These are phyloP conservation scores for Bufotes viridis DNA, from an alignment of 2,797 vertebrate genomes.

Conservation along the genomic window DNA sequence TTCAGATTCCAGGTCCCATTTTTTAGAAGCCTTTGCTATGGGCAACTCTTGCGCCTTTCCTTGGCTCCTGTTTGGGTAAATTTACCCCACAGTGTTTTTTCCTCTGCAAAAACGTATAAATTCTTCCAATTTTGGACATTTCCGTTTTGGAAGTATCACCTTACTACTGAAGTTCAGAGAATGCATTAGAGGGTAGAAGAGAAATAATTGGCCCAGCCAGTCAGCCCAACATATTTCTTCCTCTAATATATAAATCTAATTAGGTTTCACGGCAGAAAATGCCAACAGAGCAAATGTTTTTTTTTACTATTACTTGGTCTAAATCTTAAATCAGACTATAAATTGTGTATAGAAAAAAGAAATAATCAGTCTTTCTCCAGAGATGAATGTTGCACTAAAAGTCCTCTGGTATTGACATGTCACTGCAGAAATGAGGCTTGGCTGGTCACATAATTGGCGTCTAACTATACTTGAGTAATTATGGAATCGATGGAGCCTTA, in stretches of 20 bases:
- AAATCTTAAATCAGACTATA: constrained; percentile 18
- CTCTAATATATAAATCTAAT: constrained; percentile 37
- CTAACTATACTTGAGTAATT: constrained; percentile 51
- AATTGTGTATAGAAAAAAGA: constrained; percentile 22
- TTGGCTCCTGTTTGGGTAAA: neutral
- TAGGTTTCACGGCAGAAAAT: constrained; percentile 27
- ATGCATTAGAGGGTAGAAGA: neutral
- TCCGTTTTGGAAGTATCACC: neutral
- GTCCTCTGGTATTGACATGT: constrained; percentile 22
- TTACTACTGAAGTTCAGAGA: neutral
- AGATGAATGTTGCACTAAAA: neutral
- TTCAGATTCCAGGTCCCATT: neutral
- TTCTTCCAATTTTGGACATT: neutral
- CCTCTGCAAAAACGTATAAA: neutral
- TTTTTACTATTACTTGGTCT: neutral
- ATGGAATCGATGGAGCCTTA: constrained; percentile 44
- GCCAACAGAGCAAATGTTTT: constrained; percentile 22
- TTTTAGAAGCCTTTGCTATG: neutral
- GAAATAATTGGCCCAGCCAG: constrained; percentile 3
- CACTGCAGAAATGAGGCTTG: constrained; percentile 41
- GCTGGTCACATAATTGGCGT: constrained; percentile 38
- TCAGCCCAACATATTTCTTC: constrained; percentile 23
- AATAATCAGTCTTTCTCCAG: constrained; percentile 20
- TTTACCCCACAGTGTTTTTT: neutral
- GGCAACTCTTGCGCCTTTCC: neutral